Conservation (phyloP, 2,797 vertebrate genomes). For the Dallia pectoralis region DNA sequence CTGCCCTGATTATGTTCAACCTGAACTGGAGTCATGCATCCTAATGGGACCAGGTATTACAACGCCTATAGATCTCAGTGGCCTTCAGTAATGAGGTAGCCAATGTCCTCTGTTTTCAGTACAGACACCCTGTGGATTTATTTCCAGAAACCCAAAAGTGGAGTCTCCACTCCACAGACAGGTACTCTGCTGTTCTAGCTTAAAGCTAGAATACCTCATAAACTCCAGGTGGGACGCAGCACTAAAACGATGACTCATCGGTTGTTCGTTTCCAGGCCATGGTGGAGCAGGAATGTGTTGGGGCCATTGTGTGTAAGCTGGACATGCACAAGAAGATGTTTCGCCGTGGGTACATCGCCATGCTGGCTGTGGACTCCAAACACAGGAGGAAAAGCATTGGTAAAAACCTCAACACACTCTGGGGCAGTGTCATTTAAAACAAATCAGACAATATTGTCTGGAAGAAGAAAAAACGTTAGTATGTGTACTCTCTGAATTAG, state of each 20-base stretch:
- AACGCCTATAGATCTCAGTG: constrained; percentile 18
- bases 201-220: background rate
- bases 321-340: constrained; percentile 99
- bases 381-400: constrained; percentile 99
- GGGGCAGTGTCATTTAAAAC: no score
- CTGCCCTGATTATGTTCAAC: no score
- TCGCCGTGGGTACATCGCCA: constrained; percentile 98
- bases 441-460: background rate
- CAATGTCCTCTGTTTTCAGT: no score
- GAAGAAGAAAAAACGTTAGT: background rate
- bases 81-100: constrained; percentile 44
- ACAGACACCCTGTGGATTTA: no score
- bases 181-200: no score
- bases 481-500: background rate
- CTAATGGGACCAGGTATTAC: no score
- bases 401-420: constrained; percentile 67
- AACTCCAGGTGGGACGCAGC: background rate
- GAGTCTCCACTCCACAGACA: no score
- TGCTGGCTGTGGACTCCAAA: constrained; percentile 99
- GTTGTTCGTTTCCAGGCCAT: constrained; percentile 81
- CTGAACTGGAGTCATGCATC: no score
- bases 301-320: constrained; percentile 99
- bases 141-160: no score
- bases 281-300: constrained; percentile 98
- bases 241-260: background rate